Conservation (phyloP, 1,140 invertebrate species). For the Ceratoteleas bidentatus region DNA sequence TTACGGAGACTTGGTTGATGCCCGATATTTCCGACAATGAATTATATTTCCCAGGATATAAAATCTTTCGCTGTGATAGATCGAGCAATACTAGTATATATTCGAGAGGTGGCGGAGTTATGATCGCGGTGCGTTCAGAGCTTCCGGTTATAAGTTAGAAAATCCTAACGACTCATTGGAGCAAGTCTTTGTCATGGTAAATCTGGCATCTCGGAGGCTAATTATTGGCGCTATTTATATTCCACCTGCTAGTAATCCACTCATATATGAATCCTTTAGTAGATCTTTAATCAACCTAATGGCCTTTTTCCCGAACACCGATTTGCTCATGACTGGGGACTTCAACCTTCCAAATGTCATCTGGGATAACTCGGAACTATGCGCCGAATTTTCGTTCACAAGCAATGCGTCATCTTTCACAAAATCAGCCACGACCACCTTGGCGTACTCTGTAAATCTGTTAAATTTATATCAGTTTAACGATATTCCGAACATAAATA, state of each 20-base stretch:
- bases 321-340: neutral
- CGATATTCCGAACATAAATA: too few species aligned
- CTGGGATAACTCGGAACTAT: neutral
- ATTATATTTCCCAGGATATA: slow-evolving; percentile 5
- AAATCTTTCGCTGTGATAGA: slow-evolving; percentile 16
- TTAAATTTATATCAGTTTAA: too few species aligned
- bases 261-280: neutral
- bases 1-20: slow-evolving; percentile 15
- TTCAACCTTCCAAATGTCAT: slow-evolving; percentile 3
- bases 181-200: neutral
- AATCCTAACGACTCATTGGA: slow-evolving; percentile 5
- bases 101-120: neutral
- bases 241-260: neutral
- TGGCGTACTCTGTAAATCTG: too few species aligned
- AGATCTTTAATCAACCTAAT: neutral
- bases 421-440: too few species aligned
- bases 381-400: too few species aligned
- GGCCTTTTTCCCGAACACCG: neutral
- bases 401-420: too few species aligned
- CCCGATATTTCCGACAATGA: slow-evolving; percentile 1
- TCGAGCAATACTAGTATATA: neutral
- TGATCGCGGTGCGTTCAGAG: neutral
- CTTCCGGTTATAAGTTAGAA: neutral
- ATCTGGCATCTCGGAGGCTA: neutral
- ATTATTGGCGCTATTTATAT: slow-evolving; percentile 8